Evolutionary conservation across 2,797 vertebrate genomes (phyloP).

Genomic region (Lithobates pipiens): DNA sequence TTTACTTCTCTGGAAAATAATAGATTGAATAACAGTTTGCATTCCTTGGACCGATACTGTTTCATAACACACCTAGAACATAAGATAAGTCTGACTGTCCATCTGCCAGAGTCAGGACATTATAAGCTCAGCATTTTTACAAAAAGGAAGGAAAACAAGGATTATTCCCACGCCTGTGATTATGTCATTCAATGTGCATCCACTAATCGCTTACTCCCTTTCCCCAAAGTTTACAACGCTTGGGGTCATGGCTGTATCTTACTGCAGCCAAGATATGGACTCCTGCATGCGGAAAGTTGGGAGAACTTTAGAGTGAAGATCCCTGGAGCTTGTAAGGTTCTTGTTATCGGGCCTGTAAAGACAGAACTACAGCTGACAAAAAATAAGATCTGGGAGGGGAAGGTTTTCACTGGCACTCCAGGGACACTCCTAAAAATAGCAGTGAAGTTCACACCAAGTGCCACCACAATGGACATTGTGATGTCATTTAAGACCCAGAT

Average conservation of each 20-base stretch:
- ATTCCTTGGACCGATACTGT: conserved; percentile 74
- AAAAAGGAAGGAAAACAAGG: conserved; percentile 65
- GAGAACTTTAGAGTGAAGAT: conserved; percentile 80
- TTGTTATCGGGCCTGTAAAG: conserved; percentile 74
- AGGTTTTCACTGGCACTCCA: conserved; percentile 68
- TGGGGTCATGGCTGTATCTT: conserved; percentile 82
- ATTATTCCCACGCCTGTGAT: conserved; percentile 79
- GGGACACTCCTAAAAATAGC: conserved; percentile 75
- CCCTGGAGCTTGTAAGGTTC: conserved; percentile 72
- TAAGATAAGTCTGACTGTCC: conserved; percentile 79
- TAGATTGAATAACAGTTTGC: conserved; percentile 12
- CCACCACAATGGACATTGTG: conserved; percentile 76
- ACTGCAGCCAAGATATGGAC: conserved; percentile 80
- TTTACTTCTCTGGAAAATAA: conserved; percentile 71
- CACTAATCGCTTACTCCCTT: conserved; percentile 70
- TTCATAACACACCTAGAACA: conserved; percentile 79
- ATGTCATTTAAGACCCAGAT: conserved; percentile 78
- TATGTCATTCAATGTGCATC: conserved; percentile 77
- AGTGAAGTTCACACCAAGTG: conserved; percentile 65
- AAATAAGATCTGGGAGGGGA: conserved; percentile 80
- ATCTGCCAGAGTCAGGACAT: conserved; percentile 71
- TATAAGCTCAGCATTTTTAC: conserved; percentile 80
- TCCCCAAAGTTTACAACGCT: conserved; percentile 76
- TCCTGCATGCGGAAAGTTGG: conserved; percentile 74
- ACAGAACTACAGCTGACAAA: conserved; percentile 75